phyloP scores from a whole-genome alignment of 2,797 vertebrate species.

The Enteromius paludinosus region DNA sequence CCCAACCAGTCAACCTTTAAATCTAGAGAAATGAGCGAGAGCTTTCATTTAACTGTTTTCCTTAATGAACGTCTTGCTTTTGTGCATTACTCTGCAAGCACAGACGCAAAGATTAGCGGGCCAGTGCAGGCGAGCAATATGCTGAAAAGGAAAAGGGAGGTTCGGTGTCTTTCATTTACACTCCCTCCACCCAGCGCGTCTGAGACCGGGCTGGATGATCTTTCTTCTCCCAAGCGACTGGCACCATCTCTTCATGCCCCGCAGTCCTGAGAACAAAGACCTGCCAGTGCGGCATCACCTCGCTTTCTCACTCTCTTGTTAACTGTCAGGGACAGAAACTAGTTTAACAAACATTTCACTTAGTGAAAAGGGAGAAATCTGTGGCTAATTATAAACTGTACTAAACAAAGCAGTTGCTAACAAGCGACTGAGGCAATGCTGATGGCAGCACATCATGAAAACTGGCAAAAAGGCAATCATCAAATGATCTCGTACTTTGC shows the following conservation, averaged over 20 bases:
- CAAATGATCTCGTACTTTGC: background rate
- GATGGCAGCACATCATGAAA: background rate
- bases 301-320: background rate
- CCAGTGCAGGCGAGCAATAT: background rate
- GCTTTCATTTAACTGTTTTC: constrained; percentile 9
- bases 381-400: background rate
- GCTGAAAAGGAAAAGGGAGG: constrained; percentile 22
- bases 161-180: constrained; percentile 12
- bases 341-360: background rate
- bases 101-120: background rate
- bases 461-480: background rate
- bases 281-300: constrained; percentile 20
- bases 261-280: constrained; percentile 21
- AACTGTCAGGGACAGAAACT: constrained; percentile 5
- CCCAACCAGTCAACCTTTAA: background rate
- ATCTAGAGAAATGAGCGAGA: background rate
- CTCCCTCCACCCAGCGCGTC: constrained; percentile 13
- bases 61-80: constrained; percentile 6
- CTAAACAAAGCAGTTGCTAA: background rate
- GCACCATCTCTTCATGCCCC: constrained; percentile 28
- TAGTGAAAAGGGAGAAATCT: background rate
- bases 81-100: constrained; percentile 2
- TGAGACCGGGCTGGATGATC: constrained; percentile 7
- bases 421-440: background rate
- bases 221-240: constrained; percentile 13